phyloP scores from a whole-genome alignment of 1,140 invertebrate species.

The Agrypnia vestita region DNA sequence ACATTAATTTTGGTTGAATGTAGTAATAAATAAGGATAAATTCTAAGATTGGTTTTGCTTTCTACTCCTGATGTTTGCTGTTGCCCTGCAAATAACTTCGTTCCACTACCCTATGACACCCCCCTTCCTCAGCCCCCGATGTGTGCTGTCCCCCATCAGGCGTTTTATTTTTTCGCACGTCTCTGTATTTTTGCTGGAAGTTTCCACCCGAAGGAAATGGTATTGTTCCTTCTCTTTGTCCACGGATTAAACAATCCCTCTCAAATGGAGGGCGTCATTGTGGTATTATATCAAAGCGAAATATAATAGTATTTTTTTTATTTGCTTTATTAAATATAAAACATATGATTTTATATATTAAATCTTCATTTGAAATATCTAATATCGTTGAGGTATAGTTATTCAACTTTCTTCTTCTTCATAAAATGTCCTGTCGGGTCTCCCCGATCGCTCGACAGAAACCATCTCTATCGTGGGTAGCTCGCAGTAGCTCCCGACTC shows the following conservation, averaged over 20 bases:
- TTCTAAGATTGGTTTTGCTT: background rate
- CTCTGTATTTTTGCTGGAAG: conserved; percentile 54
- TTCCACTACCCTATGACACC: background rate
- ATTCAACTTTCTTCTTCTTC: too few species aligned
- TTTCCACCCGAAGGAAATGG: conserved; percentile 53
- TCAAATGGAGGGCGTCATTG: conserved; percentile 9
- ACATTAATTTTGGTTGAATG: too few species aligned
- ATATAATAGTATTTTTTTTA: background rate
- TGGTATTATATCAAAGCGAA: background rate
- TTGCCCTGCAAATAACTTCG: background rate
- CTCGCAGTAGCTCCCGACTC: too few species aligned
- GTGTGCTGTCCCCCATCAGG: conserved; percentile 34
- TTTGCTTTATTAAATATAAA: too few species aligned
- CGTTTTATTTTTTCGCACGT: conserved; percentile 54
- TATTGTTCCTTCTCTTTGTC: conserved; percentile 40
- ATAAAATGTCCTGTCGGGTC: too few species aligned
- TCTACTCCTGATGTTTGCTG: background rate
- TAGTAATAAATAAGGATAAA: too few species aligned
- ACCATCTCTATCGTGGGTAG: too few species aligned
- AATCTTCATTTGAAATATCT: too few species aligned
- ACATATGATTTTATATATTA: too few species aligned
- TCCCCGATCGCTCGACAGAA: too few species aligned
- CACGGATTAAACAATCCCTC: conserved; percentile 2
- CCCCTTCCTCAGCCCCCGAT: background rate
- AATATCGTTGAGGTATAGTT: too few species aligned